Evolutionary conservation across 2,113 vertebrate species (phyloP).

Genomic region (Tachysurus vachellii): DNA sequence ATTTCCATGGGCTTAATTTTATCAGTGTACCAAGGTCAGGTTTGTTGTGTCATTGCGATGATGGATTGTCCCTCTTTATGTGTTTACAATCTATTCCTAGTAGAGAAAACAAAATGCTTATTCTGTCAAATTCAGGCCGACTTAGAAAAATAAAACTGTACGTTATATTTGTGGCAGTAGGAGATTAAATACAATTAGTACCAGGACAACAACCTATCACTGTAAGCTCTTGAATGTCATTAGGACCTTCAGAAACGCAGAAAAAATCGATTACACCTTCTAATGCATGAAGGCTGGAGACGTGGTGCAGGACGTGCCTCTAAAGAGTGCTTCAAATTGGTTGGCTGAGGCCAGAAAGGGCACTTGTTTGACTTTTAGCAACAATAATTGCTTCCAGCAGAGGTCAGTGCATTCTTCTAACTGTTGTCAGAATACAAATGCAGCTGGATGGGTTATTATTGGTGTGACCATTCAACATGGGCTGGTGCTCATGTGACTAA

Average conservation of each 20-base stretch:
- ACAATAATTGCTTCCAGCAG: conserved; percentile 56
- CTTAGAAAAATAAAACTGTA: conserved; percentile 6
- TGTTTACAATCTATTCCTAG: conserved; percentile 16
- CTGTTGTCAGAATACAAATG: conserved; percentile 50
- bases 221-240: conserved; percentile 52
- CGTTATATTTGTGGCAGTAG: not conserved
- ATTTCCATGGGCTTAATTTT: conserved; percentile 35
- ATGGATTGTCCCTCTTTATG: conserved; percentile 21
- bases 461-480: conserved; percentile 24
- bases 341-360: conserved; percentile 43
- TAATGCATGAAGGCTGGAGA: conserved; percentile 46
- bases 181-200: conserved; percentile 38
- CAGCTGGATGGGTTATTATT: conserved; percentile 24
- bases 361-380: conserved; percentile 48
- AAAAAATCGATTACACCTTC: conserved; percentile 61
- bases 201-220: not conserved
- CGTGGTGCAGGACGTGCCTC: conserved; percentile 27
- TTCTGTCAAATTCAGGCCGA: not conserved
- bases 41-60: conserved; percentile 6
- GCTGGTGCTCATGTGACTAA: not conserved
- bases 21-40: conserved; percentile 22
- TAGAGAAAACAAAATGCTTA: conserved; percentile 16
- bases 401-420: conserved; percentile 52
- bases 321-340: conserved; percentile 48
- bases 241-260: conserved; percentile 61